phyloP scores from a whole-genome alignment of 2,797 vertebrate species.

The Muscicapa striata region DNA sequence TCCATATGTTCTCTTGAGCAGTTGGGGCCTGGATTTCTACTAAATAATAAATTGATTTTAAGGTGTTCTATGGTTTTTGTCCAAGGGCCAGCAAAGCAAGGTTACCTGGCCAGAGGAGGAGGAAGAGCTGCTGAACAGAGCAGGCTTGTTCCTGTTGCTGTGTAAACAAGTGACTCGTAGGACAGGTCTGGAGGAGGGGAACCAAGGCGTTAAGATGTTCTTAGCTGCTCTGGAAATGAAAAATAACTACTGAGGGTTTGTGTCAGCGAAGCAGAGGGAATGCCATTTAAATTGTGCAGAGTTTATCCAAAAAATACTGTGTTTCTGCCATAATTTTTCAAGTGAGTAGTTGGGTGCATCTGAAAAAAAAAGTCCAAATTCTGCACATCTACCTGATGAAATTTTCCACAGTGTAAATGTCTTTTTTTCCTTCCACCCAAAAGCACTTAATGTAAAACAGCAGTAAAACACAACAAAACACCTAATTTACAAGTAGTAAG shows the following conservation, averaged over 20 bases:
- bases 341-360: neutral
- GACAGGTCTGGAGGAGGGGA: neutral
- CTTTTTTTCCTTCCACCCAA: accelerated
- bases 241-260: neutral
- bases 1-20: neutral
- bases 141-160: neutral
- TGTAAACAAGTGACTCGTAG: neutral
- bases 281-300: neutral
- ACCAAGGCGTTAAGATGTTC: neutral
- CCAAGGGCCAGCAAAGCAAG: neutral
- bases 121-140: neutral
- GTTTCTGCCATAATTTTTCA: neutral
- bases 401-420: neutral
- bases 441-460: neutral
- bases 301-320: accelerated
- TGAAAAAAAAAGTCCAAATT: neutral
- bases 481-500: neutral
- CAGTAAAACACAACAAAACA: neutral
- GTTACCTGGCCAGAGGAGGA: neutral
- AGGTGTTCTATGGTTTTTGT: neutral
- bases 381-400: no score
- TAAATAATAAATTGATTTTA: accelerated
- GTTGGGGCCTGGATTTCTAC: neutral
- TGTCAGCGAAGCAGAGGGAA: neutral
- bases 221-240: neutral